Evolutionary conservation across 2,888 invertebrate genomes (phyloP).

Genomic region (Thymelicus acteon): DNA sequence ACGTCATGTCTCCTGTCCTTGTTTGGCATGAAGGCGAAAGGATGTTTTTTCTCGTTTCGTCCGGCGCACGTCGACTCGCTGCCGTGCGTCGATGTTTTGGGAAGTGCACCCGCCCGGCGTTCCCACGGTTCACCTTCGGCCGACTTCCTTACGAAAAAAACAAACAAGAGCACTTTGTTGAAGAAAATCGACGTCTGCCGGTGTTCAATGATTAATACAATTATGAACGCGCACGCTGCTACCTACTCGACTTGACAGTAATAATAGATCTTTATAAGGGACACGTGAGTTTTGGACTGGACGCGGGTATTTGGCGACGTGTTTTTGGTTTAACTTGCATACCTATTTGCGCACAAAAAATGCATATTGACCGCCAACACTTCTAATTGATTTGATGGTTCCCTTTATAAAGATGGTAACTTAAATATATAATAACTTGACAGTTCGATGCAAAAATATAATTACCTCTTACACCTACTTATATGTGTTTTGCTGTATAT

Average conservation of each 20-base stretch:
- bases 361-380: constrained; percentile 21
- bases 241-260: constrained; percentile 70
- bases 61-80: constrained; percentile 80
- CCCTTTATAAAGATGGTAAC: too few relatives aligned
- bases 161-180: constrained; percentile 85
- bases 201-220: constrained; percentile 84
- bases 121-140: constrained; percentile 85
- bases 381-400: neutral
- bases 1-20: constrained; percentile 71
- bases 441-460: too few relatives aligned
- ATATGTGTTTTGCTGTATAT: too few relatives aligned
- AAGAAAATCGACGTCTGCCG: constrained; percentile 85
- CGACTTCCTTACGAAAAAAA: constrained; percentile 85
- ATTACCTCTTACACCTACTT: too few relatives aligned
- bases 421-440: too few relatives aligned
- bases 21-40: constrained; percentile 44
- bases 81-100: constrained; percentile 85
- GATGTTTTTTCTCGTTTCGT: constrained; percentile 59
- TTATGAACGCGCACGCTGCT: constrained; percentile 81
- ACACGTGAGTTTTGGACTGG: constrained; percentile 69
- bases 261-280: constrained; percentile 79
- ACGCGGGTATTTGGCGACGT: constrained; percentile 45
- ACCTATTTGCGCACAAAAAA: constrained; percentile 46
- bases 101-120: constrained; percentile 85
- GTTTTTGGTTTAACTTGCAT: constrained; percentile 53